Evolutionary conservation across 2,888 invertebrate species (phyloP), one percentile per base, ranked within the genome.

Genomic region (Trypoxylon attenuatum): DNA sequence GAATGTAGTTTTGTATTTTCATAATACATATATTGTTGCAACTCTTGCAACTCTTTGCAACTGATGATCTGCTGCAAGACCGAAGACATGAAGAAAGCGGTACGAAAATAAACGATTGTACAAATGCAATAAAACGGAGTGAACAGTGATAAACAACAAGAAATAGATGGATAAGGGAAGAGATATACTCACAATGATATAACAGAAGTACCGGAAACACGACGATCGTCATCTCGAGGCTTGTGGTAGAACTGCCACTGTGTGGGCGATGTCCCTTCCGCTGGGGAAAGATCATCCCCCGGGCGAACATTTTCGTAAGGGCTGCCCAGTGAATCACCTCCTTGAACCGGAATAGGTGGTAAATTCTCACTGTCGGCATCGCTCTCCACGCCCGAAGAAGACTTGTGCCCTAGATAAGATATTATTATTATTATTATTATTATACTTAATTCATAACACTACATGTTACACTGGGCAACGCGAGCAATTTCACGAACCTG

Each of bases 301-400:
- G 90, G 89, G 51, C 90, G 87, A 39, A 91, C 91, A 76, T 91
- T 91, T 78, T 91, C 91, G 82, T 91, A 91, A 13, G 91, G 91
- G 80, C 91, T 91, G 54, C 91, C 91, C 79, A 91, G 87, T 15
- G 90, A 90, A 78, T 91, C 91, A 70, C 88, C 87, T 56, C 84
- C 80, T 55, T 88, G 88, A 21, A 90, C 89, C 21, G 92, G 92
- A 81, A 93, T 91, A 2, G 92, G 91, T n/a, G 93, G 93, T 67
- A 92, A 87, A 47, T 90, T 89, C 74, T 90, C 87, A 56, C 91
- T 91, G 61, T 91, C 91, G 2, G 83, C 83, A 66, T 91, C 91
- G 69, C 90, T 91, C 75, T 91, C 91, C 72, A 84, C 71, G 23
- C 85, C 87, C 16, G 84, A 84, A 46, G 86, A 83, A 53, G 86